phyloP scores from a whole-genome alignment of 2,888 invertebrate species.

The Smittia aterrima region DNA sequence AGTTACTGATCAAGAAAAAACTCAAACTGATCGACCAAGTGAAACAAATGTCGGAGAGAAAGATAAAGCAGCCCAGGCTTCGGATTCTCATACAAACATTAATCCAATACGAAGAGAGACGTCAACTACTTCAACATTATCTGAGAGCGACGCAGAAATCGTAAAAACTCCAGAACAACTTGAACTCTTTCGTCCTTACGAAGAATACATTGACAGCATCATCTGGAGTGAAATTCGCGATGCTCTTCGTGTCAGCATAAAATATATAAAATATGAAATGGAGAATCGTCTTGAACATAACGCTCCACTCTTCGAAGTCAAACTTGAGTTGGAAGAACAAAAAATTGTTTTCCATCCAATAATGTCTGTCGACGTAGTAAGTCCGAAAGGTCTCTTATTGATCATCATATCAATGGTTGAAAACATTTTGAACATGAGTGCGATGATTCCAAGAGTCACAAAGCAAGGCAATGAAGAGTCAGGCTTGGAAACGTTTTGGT shows the following conservation, averaged over 20 bases:
- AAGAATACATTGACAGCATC: conserved; percentile 63
- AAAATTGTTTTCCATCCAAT: conserved; percentile 73
- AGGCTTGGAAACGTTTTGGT: not conserved
- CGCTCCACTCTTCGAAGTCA: conserved; percentile 72
- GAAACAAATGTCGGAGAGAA: conserved; percentile 24
- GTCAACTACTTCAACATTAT: not conserved
- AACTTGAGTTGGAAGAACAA: conserved; percentile 70
- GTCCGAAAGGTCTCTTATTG: conserved; percentile 61
- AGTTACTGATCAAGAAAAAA: conserved; percentile 1
- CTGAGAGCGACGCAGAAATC: conserved; percentile 45
- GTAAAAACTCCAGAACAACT: conserved; percentile 45
- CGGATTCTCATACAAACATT: not conserved
- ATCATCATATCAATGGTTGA: conserved; percentile 69
- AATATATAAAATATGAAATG: conserved; percentile 49
- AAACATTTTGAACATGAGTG: conserved; percentile 74
- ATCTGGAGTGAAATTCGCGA: conserved; percentile 59
- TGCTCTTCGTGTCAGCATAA: conserved; percentile 51
- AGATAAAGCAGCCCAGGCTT: conserved; percentile 28
- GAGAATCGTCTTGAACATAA: conserved; percentile 48
- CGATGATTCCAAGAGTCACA: conserved; percentile 67
- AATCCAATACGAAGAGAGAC: not conserved
- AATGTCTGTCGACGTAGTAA: conserved; percentile 57
- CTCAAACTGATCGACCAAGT: not conserved
- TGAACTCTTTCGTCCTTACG: conserved; percentile 56
- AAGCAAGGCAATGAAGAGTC: conserved; percentile 42